A percentile compares a stretch with the other conserved stretches of the same genome.
phyloP scores from a whole-genome alignment of 2,888 invertebrate genomes.

The Watsonalla binaria region DNA sequence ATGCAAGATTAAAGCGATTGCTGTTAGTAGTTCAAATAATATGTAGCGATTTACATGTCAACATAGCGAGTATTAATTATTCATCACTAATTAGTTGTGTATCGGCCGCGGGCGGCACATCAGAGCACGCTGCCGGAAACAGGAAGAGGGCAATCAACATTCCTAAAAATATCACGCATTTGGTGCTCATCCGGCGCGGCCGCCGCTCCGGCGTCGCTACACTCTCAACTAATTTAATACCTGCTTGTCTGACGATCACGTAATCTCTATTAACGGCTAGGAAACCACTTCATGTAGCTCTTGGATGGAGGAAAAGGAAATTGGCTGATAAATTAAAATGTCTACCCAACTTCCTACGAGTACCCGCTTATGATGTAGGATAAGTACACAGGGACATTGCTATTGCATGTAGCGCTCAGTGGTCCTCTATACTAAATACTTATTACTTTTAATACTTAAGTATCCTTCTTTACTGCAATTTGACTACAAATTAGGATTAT shows the following conservation, averaged over 20 bases:
- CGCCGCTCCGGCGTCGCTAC: constrained; percentile 17
- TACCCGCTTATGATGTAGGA: no score
- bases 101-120: constrained; percentile 54
- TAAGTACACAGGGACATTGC: no score
- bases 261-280: neutral
- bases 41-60: constrained; percentile 48
- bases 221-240: constrained; percentile 9
- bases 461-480: no score
- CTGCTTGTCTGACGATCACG: neutral
- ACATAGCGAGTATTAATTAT: constrained; percentile 59
- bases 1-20: constrained; percentile 5
- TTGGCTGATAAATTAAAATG: neutral
- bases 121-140: constrained; percentile 70
- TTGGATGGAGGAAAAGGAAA: neutral
- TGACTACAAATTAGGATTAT: no score
- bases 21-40: constrained; percentile 7
- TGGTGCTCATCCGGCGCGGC: constrained; percentile 71
- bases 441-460: no score
- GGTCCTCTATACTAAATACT: no score
- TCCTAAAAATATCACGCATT: constrained; percentile 78
- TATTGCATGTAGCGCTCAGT: no score
- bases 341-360: neutral
- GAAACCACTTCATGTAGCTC: neutral
- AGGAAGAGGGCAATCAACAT: constrained; percentile 76
- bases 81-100: constrained; percentile 68